Conservation (phyloP, 2,113 vertebrate species). For the Formicarius rufipectus region DNA sequence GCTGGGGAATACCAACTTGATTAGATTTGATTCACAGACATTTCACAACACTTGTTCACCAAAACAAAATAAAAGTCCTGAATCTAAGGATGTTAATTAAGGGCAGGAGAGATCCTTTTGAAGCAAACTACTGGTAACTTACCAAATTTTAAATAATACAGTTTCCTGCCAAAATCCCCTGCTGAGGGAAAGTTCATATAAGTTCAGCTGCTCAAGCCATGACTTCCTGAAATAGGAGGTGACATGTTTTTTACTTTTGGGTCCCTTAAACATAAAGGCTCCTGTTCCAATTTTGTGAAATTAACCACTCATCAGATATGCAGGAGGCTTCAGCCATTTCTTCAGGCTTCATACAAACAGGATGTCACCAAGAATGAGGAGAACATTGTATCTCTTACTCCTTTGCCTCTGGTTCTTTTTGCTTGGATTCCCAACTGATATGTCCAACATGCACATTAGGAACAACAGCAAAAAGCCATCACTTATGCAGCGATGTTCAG, state of each 20-base stretch:
- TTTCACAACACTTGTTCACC: slow-evolving; percentile 45
- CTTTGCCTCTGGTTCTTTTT: background rate
- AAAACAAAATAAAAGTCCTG: slow-evolving; percentile 40
- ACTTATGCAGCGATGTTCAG: background rate
- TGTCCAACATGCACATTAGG: background rate
- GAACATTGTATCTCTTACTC: background rate
- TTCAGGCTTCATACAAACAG: background rate
- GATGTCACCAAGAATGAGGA: background rate
- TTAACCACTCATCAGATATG: background rate
- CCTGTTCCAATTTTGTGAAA: background rate
- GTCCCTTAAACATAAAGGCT: background rate
- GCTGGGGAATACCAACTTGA: slow-evolving; percentile 41
- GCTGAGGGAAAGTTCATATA: background rate
- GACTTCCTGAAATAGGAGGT: slow-evolving; percentile 15
- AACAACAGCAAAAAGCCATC: background rate
- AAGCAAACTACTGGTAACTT: background rate
- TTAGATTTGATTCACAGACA: slow-evolving; percentile 56
- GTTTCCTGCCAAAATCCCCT: slow-evolving; percentile 4
- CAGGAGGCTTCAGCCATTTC: background rate
- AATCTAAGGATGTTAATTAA: slow-evolving; percentile 7
- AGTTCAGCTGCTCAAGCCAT: background rate
- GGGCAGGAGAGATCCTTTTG: background rate
- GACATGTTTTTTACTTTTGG: background rate
- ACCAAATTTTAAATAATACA: background rate
- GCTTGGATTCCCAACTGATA: background rate